Base-by-base conservation (phyloP, 1,140 invertebrate genomes). In the Meloidogyne exigua region DNA sequence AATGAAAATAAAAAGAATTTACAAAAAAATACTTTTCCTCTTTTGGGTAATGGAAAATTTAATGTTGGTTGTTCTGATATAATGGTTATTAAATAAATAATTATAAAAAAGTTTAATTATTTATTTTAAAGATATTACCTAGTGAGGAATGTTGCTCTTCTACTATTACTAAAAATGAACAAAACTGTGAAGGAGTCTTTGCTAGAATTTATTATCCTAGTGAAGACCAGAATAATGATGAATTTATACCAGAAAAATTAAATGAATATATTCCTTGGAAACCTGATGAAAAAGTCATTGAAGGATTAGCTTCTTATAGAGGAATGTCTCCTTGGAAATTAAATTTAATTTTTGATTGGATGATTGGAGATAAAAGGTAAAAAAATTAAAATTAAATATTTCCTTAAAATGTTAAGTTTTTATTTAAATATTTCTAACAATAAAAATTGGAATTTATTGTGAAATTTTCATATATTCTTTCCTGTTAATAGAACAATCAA, bases 231-330 rank as follows among this genome's bases (percentile, higher is more conserved):
- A 36, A 23, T 66, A 2, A 18, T n/a, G 49, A 57, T 15, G 21
- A 57, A 57, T 57, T n/a, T 10, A 57, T n/a, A 57, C 4, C 5
- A 57, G 49, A 57, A 57, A 57, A n/a, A n/a, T 57, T 57, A 57
- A 57, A 57, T 57, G 49, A 57, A 57, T 57, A n/a, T 57, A n/a
- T 57, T 4, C 18, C 5, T n/a, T 57, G 49, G 49, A 57, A 57
- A n/a, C 49, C 49, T n/a, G 49, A 57, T 57, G 49, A 57, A 11
- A 67, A 68, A 39, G 39, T 32, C 39, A 32, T 36, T 68, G 79
- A 88, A 76, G 91, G 91, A 1, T 89, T 91, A 79, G 88, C 90
- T 0, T 85, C 87, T 75, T 89, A 91, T 70, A 77, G 90, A 36
- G 87, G 88, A 77, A 87, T 89, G 68, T 90, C 88, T 79, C 84